Evolutionary conservation across 2,888 invertebrate genomes (phyloP).

Genomic region (Lycophotia porphyrea): DNA sequence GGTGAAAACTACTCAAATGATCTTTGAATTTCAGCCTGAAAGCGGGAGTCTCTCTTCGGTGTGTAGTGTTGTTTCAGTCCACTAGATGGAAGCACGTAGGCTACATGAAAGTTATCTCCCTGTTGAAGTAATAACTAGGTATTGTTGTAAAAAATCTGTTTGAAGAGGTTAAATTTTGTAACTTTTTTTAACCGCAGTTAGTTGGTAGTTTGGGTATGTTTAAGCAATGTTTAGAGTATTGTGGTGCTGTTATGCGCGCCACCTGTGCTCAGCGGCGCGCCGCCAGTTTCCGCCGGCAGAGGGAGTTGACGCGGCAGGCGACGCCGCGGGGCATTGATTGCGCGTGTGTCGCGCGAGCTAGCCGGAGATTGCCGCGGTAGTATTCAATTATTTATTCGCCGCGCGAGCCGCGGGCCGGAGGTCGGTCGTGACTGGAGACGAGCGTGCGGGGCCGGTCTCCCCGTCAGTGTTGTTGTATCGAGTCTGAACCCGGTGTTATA

Average conservation of each 20-base stretch:
- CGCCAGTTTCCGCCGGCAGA: constrained; percentile 43
- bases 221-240: not conserved
- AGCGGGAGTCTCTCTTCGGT: constrained; percentile 11
- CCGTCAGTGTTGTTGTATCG: constrained; percentile 83
- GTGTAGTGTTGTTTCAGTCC: constrained; percentile 10
- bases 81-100: constrained; percentile 35
- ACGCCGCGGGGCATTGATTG: constrained; percentile 71
- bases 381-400: constrained; percentile 85
- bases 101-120: not conserved
- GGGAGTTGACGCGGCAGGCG: constrained; percentile 50
- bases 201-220: not conserved
- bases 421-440: constrained; percentile 83
- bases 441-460: constrained; percentile 86
- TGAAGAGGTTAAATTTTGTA: not conserved
- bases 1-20: not conserved
- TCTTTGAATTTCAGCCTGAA: constrained; percentile 9
- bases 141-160: not conserved
- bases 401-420: constrained; percentile 90
- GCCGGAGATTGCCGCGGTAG: constrained; percentile 67
- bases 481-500: constrained; percentile 79
- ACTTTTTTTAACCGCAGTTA: not conserved
- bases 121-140: not conserved
- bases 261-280: constrained; percentile 24
- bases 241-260: constrained; percentile 41
- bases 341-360: constrained; percentile 59